Percentiles rank a stretch among this genome's conserved stretches.
Conservation (phyloP, 2,113 vertebrate species). For the Pavo muticus region DNA sequence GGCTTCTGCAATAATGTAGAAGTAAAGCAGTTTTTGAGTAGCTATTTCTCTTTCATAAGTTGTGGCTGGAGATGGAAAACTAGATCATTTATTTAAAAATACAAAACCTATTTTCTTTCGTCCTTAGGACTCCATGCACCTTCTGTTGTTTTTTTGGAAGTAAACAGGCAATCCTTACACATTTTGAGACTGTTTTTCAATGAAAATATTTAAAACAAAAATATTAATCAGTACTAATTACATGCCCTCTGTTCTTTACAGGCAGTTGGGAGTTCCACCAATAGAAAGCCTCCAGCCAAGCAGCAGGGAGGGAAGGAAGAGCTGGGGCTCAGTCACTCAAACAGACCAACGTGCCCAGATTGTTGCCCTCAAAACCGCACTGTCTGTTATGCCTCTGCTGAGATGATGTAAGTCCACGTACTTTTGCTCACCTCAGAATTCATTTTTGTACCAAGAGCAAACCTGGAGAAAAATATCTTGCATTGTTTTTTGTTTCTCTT, state of each 20-base stretch:
- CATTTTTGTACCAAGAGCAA: background rate
- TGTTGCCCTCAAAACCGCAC: background rate
- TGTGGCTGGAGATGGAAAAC: background rate
- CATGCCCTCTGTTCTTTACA: background rate
- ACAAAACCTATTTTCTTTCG: background rate
- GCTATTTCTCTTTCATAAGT: conserved; percentile 29
- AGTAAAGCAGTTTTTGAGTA: background rate
- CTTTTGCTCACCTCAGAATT: background rate
- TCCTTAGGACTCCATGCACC: background rate
- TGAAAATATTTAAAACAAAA: background rate
- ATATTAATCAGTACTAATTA: background rate
- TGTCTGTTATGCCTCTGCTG: background rate
- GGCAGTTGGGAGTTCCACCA: background rate
- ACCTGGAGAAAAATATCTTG: background rate
- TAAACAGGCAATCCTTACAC: background rate
- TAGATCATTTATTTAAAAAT: conserved; percentile 10
- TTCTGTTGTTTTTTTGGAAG: background rate
- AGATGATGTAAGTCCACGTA: background rate
- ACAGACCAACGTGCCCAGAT: accelerated
- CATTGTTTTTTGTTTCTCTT: background rate
- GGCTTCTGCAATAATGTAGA: conserved; percentile 15
- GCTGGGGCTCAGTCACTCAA: background rate
- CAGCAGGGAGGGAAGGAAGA: background rate
- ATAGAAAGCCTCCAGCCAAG: background rate
- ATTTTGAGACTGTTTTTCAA: background rate